phyloP scores from a whole-genome alignment of 2,888 invertebrate species.

The Hemicrepidius hirtus region DNA sequence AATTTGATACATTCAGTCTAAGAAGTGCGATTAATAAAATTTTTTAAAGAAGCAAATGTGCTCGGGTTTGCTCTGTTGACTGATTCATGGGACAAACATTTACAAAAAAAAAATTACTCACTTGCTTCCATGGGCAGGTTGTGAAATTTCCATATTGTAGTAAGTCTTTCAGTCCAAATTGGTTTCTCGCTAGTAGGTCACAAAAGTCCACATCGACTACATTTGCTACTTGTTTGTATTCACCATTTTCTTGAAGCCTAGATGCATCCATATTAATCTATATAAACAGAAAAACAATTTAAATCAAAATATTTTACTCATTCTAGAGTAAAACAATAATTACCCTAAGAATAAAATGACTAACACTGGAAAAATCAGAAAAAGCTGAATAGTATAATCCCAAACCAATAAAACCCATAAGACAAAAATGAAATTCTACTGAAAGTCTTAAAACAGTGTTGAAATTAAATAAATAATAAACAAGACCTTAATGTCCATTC shows the following conservation, averaged over 20 bases:
- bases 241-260: constrained; percentile 36
- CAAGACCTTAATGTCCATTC: constrained; percentile 42
- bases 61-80: too few species aligned
- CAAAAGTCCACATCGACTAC: constrained; percentile 43
- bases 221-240: constrained; percentile 34
- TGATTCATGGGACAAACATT: too few species aligned
- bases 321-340: too few species aligned
- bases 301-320: too few species aligned
- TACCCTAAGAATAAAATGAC: too few species aligned
- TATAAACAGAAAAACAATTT: not conserved
- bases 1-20: too few species aligned
- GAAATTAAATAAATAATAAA: not conserved
- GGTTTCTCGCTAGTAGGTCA: constrained; percentile 39
- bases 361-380: too few species aligned
- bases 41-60: too few species aligned
- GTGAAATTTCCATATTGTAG: constrained; percentile 47
- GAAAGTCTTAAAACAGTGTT: not conserved
- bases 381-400: too few species aligned
- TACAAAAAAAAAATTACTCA: not conserved
- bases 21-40: too few species aligned
- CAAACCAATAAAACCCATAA: too few species aligned
- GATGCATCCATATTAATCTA: constrained; percentile 39
- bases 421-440: too few species aligned
- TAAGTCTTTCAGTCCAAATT: constrained; percentile 47
- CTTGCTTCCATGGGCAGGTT: constrained; percentile 48